phyloP scores from a whole-genome alignment of 2,797 vertebrate species.

The Oceanodroma leucorhoa region DNA sequence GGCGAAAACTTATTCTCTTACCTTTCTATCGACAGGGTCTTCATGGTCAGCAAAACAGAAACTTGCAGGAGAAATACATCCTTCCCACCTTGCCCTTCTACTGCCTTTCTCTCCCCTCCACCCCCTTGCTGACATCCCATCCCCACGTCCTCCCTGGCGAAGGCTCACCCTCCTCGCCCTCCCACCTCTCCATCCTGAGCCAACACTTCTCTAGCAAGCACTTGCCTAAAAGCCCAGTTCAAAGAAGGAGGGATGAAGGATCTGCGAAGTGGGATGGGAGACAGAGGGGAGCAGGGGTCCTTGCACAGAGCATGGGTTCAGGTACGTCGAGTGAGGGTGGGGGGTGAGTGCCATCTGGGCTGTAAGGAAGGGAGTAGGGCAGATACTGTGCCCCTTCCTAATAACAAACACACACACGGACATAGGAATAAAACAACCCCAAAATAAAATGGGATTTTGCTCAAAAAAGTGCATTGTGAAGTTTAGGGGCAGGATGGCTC shows the following conservation, averaged over 20 bases:
- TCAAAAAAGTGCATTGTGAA: neutral
- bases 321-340: neutral
- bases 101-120: neutral
- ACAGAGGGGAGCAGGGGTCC: neutral
- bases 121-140: neutral
- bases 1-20: neutral
- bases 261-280: neutral
- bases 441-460: neutral
- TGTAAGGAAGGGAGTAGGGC: neutral
- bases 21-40: neutral
- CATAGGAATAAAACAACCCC: neutral
- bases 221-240: neutral
- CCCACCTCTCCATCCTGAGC: neutral
- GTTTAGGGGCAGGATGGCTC: neutral
- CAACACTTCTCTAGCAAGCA: neutral
- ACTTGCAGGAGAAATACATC: neutral
- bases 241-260: neutral
- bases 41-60: neutral
- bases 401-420: neutral
- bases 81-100: neutral
- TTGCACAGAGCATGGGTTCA: fast-evolving
- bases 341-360: fast-evolving
- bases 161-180: neutral
- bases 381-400: neutral
- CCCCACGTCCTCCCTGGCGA: neutral